A percentile compares a stretch with the other conserved stretches of the same genome.
Evolutionary conservation across 2,888 invertebrate genomes (phyloP).

Genomic region (Apomyelois bistriatella): DNA sequence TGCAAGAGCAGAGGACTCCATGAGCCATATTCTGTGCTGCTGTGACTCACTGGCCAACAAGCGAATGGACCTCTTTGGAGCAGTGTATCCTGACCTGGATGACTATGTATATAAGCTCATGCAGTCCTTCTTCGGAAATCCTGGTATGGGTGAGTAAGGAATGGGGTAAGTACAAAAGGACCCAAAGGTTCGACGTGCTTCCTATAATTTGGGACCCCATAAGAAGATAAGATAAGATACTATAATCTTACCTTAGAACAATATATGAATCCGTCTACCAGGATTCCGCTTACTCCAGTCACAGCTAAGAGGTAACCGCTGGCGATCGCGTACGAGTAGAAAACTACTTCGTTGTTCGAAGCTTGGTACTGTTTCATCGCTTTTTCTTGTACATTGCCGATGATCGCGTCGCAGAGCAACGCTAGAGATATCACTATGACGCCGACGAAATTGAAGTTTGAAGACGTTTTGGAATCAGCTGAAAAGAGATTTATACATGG

Average conservation of each 20-base stretch:
- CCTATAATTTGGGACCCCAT: neutral
- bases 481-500: conserved; percentile 33
- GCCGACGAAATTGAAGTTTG: conserved; percentile 86
- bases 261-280: conserved; percentile 87
- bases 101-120: too few species aligned
- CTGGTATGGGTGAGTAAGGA: too few species aligned
- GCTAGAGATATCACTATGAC: conserved; percentile 90
- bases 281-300: conserved; percentile 85
- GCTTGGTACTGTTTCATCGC: conserved; percentile 92
- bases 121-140: too few species aligned
- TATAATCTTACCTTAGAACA: conserved; percentile 83
- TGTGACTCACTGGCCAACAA: too few species aligned
- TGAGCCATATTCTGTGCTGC: too few species aligned
- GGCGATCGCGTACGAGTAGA: conserved; percentile 95
- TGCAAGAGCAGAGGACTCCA: too few species aligned
- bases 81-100: too few species aligned
- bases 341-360: conserved; percentile 93
- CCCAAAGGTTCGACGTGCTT: too few species aligned
- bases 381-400: conserved; percentile 98
- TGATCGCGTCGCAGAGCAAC: conserved; percentile 94
- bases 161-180: too few species aligned
- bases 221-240: too few species aligned
- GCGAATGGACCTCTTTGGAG: too few species aligned
- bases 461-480: conserved; percentile 87
- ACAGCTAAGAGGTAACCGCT: conserved; percentile 89